Base-by-base conservation (phyloP, 1,140 invertebrate genomes). In the Sycobia sp. region DNA sequence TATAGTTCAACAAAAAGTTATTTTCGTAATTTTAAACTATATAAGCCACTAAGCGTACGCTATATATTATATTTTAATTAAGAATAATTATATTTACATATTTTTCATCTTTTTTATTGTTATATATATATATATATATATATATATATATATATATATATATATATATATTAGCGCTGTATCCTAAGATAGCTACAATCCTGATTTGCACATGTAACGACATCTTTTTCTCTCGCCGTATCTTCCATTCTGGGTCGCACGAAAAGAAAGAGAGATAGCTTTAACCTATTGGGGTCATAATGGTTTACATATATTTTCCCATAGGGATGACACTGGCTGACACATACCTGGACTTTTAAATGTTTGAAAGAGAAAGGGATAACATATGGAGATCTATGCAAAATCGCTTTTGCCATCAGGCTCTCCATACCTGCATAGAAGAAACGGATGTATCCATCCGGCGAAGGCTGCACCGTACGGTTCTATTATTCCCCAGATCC, bases 351-450 rank as follows among this genome's bases (percentile, higher is more conserved):
- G 39, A 58, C 55, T 58, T 59, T 65, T 58, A 65, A 59, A 65
- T 49, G 55, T 23, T 38, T 20, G 29, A 38, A n/a, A 57, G 54
- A 64, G 44, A 56, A 63, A 51, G 47, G 62, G 62, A 59, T 75
- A 77, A 76, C 74, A 65, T 78, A 78, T 78, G 76, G 75, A 78
- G 72, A 78, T 78, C 64, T 78, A 78, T 78, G 76, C 76, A 78
- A 78, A 78, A 78, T 78, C 70, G 70, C 67, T 66, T 11, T 47
- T n/a, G 38, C 27, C 4, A 34, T n/a, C n/a, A n/a, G n/a, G n/a
- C 36, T 29, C 25, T 27, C n/a, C n/a, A n/a, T 60, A 60, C 57
- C 50, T 61, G 50, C 34, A n/a, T n/a, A n/a, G 39, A 32, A 54
- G 27, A 27, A 20, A 41, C 68, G 67, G 70, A 69, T 69, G 49